Base-by-base conservation (phyloP, 2,888 invertebrate species). In the Abrostola triplasia region DNA sequence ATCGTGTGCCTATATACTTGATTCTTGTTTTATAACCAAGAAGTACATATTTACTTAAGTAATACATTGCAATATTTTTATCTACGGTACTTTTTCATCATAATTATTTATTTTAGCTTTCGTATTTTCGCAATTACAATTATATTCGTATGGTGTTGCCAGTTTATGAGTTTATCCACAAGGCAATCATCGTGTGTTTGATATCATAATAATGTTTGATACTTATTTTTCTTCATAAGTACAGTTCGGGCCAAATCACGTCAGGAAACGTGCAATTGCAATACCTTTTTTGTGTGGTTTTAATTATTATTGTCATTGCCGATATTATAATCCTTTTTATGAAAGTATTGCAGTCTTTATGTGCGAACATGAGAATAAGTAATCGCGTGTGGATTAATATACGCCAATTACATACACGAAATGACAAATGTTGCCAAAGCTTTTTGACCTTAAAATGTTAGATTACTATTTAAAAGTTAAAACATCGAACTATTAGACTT, bases 341-440 rank as follows among this genome's bases (percentile, higher is more conserved):
- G 57, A 57, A 54, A 61, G 64, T 59, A 65, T 40, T 58, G 55
- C 57, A 72, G 36, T 73, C 36, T n/a, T 24, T 40, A 64, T 8
- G 8, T 47, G 12, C 44, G 42, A 70, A 79, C 82, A 82, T 84
- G 84, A 83, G 84, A 86, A 84, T 24, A 4, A 24, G 24, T 74
- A 79, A 53, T 81, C 68, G 84, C 87, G 84, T 87, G 87, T 82
- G 81, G 82, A 83, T 81, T 78, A 80, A 68, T 73, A 67, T 76
- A 85, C 79, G 83, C 77, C 85, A 78, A 88, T 89, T 85, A 86
- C 76, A 76, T 85, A 85, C 80, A 81, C 79, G 82, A 84, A 87
- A 85, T 86, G 85, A 84, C 83, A 86, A 84, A 87, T 88, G 81
- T 84, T 77, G 88, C 79, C 87, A 86, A 88, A 89, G 83, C 82